Evolutionary conservation across 2,888 invertebrate species (phyloP), one percentile per base, ranked within the genome.

Genomic region (Drosophila mayaguana): DNA sequence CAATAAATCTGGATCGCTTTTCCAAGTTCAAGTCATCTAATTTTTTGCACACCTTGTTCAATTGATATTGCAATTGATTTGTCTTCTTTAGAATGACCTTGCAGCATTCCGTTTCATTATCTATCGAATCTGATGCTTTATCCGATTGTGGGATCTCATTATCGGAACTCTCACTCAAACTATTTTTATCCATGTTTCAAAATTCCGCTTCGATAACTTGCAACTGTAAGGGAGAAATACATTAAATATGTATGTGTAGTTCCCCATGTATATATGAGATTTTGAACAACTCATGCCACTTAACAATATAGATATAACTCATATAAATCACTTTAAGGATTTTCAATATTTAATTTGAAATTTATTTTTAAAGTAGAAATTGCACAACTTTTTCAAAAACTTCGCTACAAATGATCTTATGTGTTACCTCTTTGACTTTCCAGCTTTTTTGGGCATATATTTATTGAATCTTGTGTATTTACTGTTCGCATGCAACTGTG

Each of bases 61-160:
- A 14, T 18, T 50, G 36, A 9, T 12, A 1, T 8, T 20, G 36
- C 11, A 60, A 3, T 18, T 7, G n/a, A 14, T 51, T 51, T 11
- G 25, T 16, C 3, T 38, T 50, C 25, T 14, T 16, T 1, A 50
- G 18, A 12, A 60, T 28, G 16, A 1, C 5, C n/a, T 46, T 8
- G 18, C 11, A 38, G 14, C 25, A 51, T 4, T 28, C 18, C 1
- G 7, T 11, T 5, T 18, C 51, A 1, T 16, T 1, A 9, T 5
- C 2, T 6, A 14, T 18, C 14, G 8, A 0, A 3, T 20, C 16
- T 3, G 3, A 3, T 11, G 4, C 16, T 22, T 11, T 20, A 7
- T 2, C 2, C 6, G 11, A 0, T 6, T n/a, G 2, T 2, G 12
- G 1, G 1, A 28, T 11, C 11, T n/a, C n/a, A n/a, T 0, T n/a